These are phyloP conservation scores for Rana temporaria DNA, from an alignment of 2,113 vertebrate species.

Conservation along the genomic window DNA sequence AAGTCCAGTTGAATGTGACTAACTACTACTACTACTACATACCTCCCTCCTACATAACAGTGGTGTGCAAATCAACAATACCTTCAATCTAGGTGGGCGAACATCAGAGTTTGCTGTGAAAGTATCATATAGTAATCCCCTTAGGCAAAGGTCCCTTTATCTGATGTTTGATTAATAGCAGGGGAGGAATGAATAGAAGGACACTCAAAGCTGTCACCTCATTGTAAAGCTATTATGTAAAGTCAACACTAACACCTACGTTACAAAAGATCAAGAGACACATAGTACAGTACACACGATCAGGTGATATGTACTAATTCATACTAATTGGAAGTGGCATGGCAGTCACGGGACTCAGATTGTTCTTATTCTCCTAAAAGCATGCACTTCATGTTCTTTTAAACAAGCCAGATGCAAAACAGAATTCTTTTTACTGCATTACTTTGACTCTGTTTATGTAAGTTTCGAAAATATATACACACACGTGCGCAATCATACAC, in stretches of 20 bases:
- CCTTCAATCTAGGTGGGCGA: background rate
- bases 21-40: no score
- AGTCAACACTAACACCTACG: constrained; percentile 41
- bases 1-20: no score
- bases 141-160: constrained; percentile 8
- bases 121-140: constrained; percentile 31
- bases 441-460: background rate
- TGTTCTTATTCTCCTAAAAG: constrained; percentile 3
- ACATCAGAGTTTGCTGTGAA: constrained; percentile 31
- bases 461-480: no score
- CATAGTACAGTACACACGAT: constrained; percentile 4
- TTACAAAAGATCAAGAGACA: constrained; percentile 27
- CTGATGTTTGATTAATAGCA: constrained; percentile 46
- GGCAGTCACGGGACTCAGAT: constrained; percentile 19
- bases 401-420: background rate
- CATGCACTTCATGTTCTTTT: background rate
- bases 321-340: background rate
- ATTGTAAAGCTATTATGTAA: constrained; percentile 39
- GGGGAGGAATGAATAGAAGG: constrained; percentile 21
- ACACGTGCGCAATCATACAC: no score
- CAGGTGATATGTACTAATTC: constrained; percentile 33
- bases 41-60: background rate
- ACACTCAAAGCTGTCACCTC: constrained; percentile 34
- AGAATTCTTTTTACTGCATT: background rate
- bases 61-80: background rate